Conservation (phyloP, 1,140 invertebrate species). For the Ooceraea biroi region DNA sequence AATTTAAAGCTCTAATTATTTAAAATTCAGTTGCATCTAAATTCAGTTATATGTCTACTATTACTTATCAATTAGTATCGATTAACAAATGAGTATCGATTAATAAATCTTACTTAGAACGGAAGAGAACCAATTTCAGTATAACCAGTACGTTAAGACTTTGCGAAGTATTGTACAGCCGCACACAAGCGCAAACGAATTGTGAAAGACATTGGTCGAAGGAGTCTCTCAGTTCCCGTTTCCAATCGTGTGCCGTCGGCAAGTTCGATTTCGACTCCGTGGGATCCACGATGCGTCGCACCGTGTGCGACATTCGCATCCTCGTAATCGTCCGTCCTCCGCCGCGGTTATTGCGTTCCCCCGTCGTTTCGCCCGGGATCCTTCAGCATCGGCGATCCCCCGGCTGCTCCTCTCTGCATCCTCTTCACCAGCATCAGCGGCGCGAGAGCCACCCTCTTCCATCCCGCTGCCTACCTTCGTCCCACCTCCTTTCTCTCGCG, state of each 20-base stretch:
- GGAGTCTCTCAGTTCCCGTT: not conserved
- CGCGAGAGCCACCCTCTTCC: slow-evolving; percentile 30
- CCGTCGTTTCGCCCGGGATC: slow-evolving; percentile 68
- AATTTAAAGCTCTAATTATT: too few species aligned
- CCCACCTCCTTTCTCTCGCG: slow-evolving; percentile 61
- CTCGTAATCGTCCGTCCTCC: slow-evolving; percentile 75
- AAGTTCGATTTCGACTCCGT: slow-evolving; percentile 34
- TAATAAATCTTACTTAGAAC: too few species aligned
- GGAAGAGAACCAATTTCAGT: too few species aligned
- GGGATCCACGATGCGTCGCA: slow-evolving; percentile 69
- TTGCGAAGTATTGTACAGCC: too few species aligned
- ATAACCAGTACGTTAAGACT: not conserved
- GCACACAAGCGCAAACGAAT: not conserved
- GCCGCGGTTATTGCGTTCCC: slow-evolving; percentile 77
- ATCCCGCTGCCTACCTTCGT: slow-evolving; percentile 17
- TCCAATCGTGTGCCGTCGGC: slow-evolving; percentile 24
- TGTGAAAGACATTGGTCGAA: not conserved
- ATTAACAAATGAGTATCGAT: too few species aligned
- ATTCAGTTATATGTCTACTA: too few species aligned
- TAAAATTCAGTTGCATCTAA: too few species aligned
- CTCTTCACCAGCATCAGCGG: not conserved
- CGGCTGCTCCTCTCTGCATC: slow-evolving; percentile 19
- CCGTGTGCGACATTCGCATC: slow-evolving; percentile 74
- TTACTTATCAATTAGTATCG: too few species aligned
- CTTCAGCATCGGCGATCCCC: slow-evolving; percentile 52